Evolutionary conservation across 2,113 vertebrate species (phyloP), one percentile per base, ranked within the genome.

Genomic region (Anoplopoma fimbria): DNA sequence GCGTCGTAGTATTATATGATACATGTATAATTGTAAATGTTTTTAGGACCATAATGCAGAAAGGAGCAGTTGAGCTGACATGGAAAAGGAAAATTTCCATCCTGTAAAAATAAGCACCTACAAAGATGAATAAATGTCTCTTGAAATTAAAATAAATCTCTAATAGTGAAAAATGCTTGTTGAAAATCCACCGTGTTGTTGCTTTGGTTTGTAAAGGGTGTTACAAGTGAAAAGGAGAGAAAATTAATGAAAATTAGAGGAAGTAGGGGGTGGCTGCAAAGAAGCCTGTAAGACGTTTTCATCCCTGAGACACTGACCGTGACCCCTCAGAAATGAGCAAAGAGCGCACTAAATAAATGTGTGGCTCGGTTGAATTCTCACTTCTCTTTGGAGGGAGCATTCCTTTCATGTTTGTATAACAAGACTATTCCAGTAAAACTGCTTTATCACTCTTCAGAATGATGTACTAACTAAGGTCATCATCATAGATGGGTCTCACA

Each of bases 271-370:
- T 7, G 61, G 53, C 58, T 45, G 51, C n/a, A 79, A 78, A 86
- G 57, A 87, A 89, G 77, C 80, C 82, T 86, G 82, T 83, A 86
- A 83, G 47, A 75, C 77, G 85, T 75, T 83, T 89, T 79, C 75
- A 71, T 87, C 79, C 73, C 83, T 19, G 79, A 84, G 88, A 91
- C 86, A 90, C 82, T 90, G 90, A 89, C 89, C 53, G 34, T 82
- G 78, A 70, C 40, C 38, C 71, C 63, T 60, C 86, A 81, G 89
- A 93, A 90, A 90, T 87, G 90, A 88, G 83, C 85, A 81, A 25
- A 78, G 81, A 58, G 83, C 69, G 71, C 83, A 92, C 86, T 86
- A 92, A 93, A 88, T 79, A 87, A 89, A 94, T 93, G 8, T 78
- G 61, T 49, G 53, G 55, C 63, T 40, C 1, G 9, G 61, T 67